Evolutionary conservation across 2,888 invertebrate genomes (phyloP).

Genomic region (Tetragonula carbonaria): DNA sequence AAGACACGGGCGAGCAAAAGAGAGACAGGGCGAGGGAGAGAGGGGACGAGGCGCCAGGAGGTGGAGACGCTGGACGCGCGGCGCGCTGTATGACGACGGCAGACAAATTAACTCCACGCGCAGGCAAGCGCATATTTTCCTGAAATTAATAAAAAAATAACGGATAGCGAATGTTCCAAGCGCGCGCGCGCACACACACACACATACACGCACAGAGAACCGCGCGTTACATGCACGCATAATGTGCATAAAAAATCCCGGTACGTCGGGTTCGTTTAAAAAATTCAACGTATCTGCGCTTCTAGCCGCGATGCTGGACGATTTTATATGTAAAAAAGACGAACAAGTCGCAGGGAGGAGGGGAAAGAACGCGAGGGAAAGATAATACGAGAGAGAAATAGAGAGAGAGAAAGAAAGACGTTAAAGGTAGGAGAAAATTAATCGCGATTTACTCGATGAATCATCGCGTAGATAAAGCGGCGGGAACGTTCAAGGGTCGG

Average conservation of each 20-base stretch:
- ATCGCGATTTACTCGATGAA: constrained; percentile 27
- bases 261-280: constrained; percentile 49
- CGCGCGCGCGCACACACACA: not conserved
- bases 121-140: constrained; percentile 57
- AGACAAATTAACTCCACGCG: constrained; percentile 55
- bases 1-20: constrained; percentile 17
- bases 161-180: constrained; percentile 40
- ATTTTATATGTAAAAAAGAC: constrained; percentile 26
- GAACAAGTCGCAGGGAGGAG: not conserved
- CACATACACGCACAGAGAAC: not conserved
- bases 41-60: not conserved
- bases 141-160: constrained; percentile 63
- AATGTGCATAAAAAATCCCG: constrained; percentile 52
- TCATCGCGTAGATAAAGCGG: constrained; percentile 7
- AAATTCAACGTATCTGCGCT: constrained; percentile 39
- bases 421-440: constrained; percentile 21
- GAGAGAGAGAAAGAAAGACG: not conserved
- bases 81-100: constrained; percentile 34
- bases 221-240: constrained; percentile 47
- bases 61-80: constrained; percentile 22
- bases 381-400: not conserved
- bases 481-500: constrained; percentile 25
- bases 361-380: not conserved
- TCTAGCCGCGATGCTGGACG: constrained; percentile 22
- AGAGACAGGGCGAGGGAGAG: not conserved